A percentile compares a stretch with the other conserved stretches of the same genome.
These are phyloP conservation scores for Lithodes maja DNA, from an alignment of 2,888 invertebrate genomes.

Conservation along the genomic window DNA sequence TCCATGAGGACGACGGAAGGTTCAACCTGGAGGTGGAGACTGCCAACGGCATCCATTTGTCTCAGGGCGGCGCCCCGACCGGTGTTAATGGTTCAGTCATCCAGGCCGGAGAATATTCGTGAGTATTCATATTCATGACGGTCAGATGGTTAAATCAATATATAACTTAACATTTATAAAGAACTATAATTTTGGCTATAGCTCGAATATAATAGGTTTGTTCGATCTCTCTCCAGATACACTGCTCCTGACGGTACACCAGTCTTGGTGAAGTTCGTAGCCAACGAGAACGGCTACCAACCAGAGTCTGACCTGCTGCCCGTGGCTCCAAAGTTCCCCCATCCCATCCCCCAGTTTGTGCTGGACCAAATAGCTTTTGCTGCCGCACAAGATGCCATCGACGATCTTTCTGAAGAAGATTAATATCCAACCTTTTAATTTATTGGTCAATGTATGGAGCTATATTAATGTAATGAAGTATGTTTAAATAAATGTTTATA, in stretches of 20 bases:
- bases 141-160: not conserved
- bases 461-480: too few species aligned
- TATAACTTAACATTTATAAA: not conserved
- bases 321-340: slow-evolving; percentile 57
- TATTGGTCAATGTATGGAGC: too few species aligned
- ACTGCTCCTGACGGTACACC: slow-evolving; percentile 65
- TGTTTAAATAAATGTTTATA: too few species aligned
- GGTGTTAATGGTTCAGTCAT: slow-evolving; percentile 49
- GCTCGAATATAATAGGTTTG: too few species aligned
- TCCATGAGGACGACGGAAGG: slow-evolving; percentile 58
- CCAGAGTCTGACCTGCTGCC: slow-evolving; percentile 51
- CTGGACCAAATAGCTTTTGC: slow-evolving; percentile 45
- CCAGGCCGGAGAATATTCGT: slow-evolving; percentile 51
- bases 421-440: too few species aligned
- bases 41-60: slow-evolving; percentile 56
- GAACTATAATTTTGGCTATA: not conserved
- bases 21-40: slow-evolving; percentile 68
- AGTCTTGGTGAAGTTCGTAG: slow-evolving; percentile 56
- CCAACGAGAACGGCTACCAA: slow-evolving; percentile 59
- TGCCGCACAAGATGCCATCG: not conserved
- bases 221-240: slow-evolving; percentile 41
- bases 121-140: slow-evolving; percentile 1
- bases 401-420: too few species aligned
- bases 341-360: slow-evolving; percentile 47
- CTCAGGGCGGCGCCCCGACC: slow-evolving; percentile 38